Evolutionary conservation across 2,113 vertebrate species (phyloP).

Genomic region (Acrocephalus kingi): DNA sequence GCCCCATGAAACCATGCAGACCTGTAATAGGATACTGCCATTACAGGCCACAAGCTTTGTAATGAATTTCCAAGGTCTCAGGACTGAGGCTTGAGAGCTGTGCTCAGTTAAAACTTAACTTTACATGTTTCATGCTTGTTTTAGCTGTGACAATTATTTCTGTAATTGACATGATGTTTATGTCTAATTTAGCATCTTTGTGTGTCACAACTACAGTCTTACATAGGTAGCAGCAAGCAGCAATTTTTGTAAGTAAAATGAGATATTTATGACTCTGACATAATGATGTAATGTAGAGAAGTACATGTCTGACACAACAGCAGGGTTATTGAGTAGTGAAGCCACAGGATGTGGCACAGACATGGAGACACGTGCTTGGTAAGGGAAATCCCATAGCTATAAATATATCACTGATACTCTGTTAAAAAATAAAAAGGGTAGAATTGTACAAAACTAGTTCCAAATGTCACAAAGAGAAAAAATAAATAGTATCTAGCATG

Average conservation of each 20-base stretch:
- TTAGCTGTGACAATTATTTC: not conserved
- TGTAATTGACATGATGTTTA: not conserved
- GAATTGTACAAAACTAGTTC: not conserved
- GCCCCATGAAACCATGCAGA: not conserved
- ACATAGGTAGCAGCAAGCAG: not conserved
- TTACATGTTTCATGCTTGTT: not conserved
- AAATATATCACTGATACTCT: not conserved
- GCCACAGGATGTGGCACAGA: not conserved
- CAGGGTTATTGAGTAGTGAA: not conserved
- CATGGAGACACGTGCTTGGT: fast-evolving
- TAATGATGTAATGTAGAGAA: not conserved
- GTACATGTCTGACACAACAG: not conserved
- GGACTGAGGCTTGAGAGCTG: not conserved
- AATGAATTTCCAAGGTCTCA: not conserved
- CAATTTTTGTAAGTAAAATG: not conserved
- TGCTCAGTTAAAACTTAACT: not conserved
- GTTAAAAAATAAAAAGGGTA: not conserved
- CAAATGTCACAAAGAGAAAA: not conserved
- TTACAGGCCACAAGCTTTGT: not conserved
- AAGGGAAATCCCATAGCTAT: not conserved
- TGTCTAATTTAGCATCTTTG: not conserved
- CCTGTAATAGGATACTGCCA: not conserved
- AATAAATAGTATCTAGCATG: not conserved
- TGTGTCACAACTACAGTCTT: not conserved
- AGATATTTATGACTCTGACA: not conserved